Percentiles rank a stretch among this genome's conserved stretches.
Conservation (phyloP, 2,113 vertebrate genomes). For the Hirundichthys speculiger region DNA sequence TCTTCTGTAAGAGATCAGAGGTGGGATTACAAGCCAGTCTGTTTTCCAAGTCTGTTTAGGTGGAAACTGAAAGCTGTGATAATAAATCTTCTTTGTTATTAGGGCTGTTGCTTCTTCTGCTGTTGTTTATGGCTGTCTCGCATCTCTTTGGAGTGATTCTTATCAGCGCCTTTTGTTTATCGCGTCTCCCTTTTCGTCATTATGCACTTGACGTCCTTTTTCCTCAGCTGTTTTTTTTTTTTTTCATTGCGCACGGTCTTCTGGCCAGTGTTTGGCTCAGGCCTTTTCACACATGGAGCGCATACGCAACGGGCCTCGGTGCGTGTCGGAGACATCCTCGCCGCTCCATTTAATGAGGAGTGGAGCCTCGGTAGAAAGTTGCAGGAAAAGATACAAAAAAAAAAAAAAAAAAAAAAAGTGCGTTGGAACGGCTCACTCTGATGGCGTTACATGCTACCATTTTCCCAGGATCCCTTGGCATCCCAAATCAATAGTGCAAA, state of each 20-base stretch:
- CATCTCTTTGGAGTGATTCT: not conserved
- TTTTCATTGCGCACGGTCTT: not conserved
- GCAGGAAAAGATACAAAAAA: too few relatives aligned
- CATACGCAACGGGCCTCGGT: not conserved
- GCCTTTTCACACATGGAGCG: not conserved
- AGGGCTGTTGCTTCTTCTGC: not conserved
- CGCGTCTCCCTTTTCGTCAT: too few relatives aligned
- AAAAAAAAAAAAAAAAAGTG: too few relatives aligned
- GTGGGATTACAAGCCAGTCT: not conserved
- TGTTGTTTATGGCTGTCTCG: not conserved
- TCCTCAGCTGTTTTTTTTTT: not conserved
- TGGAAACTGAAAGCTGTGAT: not conserved
- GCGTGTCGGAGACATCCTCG: not conserved
- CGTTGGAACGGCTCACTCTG: not conserved
- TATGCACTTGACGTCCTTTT: not conserved
- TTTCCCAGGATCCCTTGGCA: not conserved
- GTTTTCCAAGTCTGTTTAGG: too few relatives aligned
- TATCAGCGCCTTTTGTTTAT: not conserved
- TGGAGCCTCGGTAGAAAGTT: not conserved
- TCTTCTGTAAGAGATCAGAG: conserved; percentile 32
- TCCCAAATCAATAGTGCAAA: not conserved
- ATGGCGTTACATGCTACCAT: not conserved
- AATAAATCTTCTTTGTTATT: not conserved
- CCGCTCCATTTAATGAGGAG: not conserved
- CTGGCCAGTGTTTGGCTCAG: too few relatives aligned